Evolutionary conservation across 2,113 vertebrate species (phyloP).

Genomic region (Dermatemys mawii): DNA sequence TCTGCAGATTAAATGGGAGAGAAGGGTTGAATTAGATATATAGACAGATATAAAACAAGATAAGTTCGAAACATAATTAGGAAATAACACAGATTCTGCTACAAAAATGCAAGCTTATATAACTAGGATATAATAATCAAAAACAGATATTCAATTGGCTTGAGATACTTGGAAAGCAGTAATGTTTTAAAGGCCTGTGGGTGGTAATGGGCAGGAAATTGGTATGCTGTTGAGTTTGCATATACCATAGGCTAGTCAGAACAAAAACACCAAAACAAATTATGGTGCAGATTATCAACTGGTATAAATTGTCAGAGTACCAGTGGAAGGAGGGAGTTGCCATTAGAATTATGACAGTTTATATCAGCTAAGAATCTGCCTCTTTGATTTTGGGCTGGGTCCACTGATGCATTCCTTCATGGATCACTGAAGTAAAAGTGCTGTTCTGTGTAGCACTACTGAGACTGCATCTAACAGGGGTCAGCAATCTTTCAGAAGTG

Average conservation of each 20-base stretch:
- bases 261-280: too few species aligned
- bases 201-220: neutral
- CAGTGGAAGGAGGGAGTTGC: too few species aligned
- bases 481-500: too few species aligned
- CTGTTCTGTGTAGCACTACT: neutral
- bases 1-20: neutral
- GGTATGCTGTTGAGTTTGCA: neutral
- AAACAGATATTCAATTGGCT: neutral
- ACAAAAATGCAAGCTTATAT: neutral
- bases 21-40: neutral
- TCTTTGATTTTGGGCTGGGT: neutral
- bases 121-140: neutral
- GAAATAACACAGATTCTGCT: neutral
- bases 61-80: neutral
- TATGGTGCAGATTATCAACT: too few species aligned
- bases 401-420: fast-evolving
- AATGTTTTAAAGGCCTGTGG: neutral
- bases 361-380: neutral
- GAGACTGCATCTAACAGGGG: neutral
- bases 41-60: neutral
- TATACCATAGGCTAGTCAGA: neutral
- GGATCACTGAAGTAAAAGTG: neutral
- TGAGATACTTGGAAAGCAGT: neutral
- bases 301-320: too few species aligned
- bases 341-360: neutral